Conservation (phyloP, 2,113 vertebrate species). For the Plectropomus leopardus region DNA sequence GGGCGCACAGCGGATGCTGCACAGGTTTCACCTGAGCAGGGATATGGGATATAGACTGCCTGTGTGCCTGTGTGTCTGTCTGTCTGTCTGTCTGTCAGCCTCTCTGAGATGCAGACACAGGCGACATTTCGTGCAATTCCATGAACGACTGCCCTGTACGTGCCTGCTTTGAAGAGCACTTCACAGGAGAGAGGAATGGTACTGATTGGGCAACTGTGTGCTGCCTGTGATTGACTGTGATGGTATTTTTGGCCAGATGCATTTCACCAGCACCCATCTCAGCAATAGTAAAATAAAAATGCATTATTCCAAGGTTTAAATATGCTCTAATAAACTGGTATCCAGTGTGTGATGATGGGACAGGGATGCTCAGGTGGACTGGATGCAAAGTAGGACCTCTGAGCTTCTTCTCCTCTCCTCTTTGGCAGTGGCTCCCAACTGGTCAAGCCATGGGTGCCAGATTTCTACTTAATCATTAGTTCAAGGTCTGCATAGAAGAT, state of each 20-base stretch:
- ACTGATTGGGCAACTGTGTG: constrained; percentile 52
- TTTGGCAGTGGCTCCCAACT: too few relatives aligned
- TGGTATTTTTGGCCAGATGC: constrained; percentile 58
- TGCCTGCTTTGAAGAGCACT: constrained; percentile 67
- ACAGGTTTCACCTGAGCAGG: constrained; percentile 64
- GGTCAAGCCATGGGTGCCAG: too few relatives aligned
- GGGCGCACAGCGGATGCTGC: constrained; percentile 30
- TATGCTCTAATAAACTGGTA: not conserved
- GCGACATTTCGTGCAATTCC: constrained; percentile 79
- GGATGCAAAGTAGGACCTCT: constrained; percentile 5
- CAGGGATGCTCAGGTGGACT: constrained; percentile 18
- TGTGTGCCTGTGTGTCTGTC: constrained; percentile 19
- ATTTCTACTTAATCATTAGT: too few relatives aligned
- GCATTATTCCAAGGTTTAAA: not conserved
- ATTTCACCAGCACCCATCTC: constrained; percentile 2
- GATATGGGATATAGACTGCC: constrained; percentile 25
- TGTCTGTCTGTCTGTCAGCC: constrained; percentile 37
- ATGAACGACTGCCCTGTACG: constrained; percentile 60
- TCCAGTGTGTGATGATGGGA: constrained; percentile 5
- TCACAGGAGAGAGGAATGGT: constrained; percentile 56
- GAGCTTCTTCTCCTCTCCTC: constrained; percentile 34
- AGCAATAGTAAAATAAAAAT: not conserved
- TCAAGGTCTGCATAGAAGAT: too few relatives aligned
- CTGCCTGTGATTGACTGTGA: constrained; percentile 68
- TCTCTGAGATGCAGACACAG: constrained; percentile 68